phyloP scores from a whole-genome alignment of 2,113 vertebrate species.

The Corynorhinus townsendii region DNA sequence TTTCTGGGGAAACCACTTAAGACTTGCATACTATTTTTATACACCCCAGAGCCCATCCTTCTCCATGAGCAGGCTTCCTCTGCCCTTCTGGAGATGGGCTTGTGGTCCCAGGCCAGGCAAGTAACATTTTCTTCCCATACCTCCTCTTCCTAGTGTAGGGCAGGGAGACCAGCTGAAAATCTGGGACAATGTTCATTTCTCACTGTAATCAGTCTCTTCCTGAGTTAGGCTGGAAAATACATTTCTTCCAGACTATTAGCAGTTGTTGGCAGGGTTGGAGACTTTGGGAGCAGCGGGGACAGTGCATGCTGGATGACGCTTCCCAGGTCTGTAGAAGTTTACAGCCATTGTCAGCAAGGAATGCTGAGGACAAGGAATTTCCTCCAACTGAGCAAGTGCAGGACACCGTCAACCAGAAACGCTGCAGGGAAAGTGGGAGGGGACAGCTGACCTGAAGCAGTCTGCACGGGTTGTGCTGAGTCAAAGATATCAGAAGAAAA shows the following conservation, averaged over 20 bases:
- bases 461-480: neutral
- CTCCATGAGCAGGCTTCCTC: neutral
- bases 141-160: too few species aligned
- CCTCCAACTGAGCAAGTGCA: neutral
- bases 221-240: neutral
- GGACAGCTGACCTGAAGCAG: neutral
- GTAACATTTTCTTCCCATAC: too few species aligned
- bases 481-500: neutral
- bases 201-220: neutral
- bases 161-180: neutral
- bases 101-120: too few species aligned
- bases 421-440: neutral
- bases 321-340: neutral
- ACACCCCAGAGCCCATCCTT: neutral
- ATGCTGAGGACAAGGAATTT: neutral
- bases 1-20: neutral
- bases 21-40: neutral
- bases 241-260: neutral
- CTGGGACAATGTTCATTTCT: neutral
- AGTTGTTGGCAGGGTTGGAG: neutral
- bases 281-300: neutral
- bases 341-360: neutral
- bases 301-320: neutral
- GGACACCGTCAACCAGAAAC: neutral
- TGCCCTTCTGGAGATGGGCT: neutral